Evolutionary conservation across 2,888 invertebrate genomes (phyloP).

Genomic region (Drepana falcataria): DNA sequence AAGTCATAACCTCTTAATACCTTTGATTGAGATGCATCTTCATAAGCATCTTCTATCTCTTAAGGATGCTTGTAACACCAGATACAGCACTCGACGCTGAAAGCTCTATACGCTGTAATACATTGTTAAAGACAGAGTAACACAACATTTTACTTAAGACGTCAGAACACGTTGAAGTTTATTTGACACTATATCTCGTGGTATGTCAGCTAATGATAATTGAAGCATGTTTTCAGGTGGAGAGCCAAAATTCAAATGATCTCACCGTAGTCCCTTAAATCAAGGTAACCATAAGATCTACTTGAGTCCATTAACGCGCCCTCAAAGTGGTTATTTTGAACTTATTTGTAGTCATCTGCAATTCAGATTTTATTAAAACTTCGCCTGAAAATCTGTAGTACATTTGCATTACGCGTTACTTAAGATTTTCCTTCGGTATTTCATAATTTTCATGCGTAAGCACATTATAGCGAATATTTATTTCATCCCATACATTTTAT

Average conservation of each 20-base stretch:
- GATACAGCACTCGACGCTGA: too few relatives aligned
- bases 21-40: too few relatives aligned
- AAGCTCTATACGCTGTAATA: too few relatives aligned
- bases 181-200: too few relatives aligned
- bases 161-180: too few relatives aligned
- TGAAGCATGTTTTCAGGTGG: not conserved
- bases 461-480: conserved; percentile 15
- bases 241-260: not conserved
- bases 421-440: conserved; percentile 33
- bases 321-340: conserved; percentile 42
- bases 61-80: too few relatives aligned
- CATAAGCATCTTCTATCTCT: too few relatives aligned
- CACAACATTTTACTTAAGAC: too few relatives aligned
- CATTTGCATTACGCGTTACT: conserved; percentile 47
- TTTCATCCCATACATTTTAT: not conserved
- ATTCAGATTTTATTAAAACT: conserved; percentile 56
- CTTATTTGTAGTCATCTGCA: conserved; percentile 60
- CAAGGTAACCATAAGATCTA: conserved; percentile 14
- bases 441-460: conserved; percentile 40
- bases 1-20: too few relatives aligned
- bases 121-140: too few relatives aligned
- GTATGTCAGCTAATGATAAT: not conserved
- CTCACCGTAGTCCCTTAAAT: not conserved
- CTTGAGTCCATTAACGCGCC: conserved; percentile 40
- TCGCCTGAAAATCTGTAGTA: conserved; percentile 29